Conservation (phyloP, 2,888 invertebrate genomes). For the Parasteatoda lunata region DNA sequence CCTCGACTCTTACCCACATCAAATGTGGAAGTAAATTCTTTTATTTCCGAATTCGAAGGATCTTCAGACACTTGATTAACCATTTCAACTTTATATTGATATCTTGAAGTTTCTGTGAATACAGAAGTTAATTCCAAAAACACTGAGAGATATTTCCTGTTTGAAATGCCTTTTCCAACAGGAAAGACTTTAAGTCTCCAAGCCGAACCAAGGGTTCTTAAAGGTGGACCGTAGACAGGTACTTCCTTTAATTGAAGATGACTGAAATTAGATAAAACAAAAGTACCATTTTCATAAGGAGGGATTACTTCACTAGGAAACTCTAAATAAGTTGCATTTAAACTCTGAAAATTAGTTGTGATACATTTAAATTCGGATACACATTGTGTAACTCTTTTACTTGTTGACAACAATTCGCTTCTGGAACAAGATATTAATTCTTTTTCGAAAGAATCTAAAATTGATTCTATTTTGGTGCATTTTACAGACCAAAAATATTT, state of each 20-base stretch:
- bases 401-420: conserved; percentile 88
- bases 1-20: conserved; percentile 98
- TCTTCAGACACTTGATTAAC: conserved; percentile 90
- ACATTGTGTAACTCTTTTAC: conserved; percentile 86
- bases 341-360: conserved; percentile 90
- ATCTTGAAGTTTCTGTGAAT: conserved; percentile 93
- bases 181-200: conserved; percentile 87
- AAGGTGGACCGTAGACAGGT: conserved; percentile 91
- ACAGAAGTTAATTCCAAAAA: conserved; percentile 93
- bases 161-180: conserved; percentile 93
- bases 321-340: conserved; percentile 91
- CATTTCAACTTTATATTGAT: conserved; percentile 96
- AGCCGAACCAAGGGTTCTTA: conserved; percentile 90
- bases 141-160: conserved; percentile 93
- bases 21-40: conserved; percentile 96
- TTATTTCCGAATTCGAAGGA: conserved; percentile 83
- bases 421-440: conserved; percentile 86
- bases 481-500: conserved; percentile 90
- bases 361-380: conserved; percentile 89
- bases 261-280: conserved; percentile 89
- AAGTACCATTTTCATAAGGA: conserved; percentile 91
- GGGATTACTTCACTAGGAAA: conserved; percentile 94
- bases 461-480: conserved; percentile 89
- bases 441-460: conserved; percentile 81
- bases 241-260: conserved; percentile 90